These are phyloP conservation scores for Heteractis magnifica DNA, from an alignment of 92 coral and sea anemone species.

Conservation along the genomic window DNA sequence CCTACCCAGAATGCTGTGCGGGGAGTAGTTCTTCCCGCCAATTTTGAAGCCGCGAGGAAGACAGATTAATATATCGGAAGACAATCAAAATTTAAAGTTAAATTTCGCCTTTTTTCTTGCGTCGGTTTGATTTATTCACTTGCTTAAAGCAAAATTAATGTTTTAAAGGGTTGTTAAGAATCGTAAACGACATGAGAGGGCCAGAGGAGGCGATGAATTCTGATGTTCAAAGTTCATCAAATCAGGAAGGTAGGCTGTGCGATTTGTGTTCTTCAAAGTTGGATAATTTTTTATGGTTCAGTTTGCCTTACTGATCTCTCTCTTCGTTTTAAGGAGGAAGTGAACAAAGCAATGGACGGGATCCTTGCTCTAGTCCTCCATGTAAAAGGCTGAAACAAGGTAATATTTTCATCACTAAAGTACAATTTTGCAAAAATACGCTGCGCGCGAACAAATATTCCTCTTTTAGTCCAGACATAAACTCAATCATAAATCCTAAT, in stretches of 20 bases:
- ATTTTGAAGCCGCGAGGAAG: conserved; percentile 68
- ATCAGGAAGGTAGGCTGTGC: conserved; percentile 24
- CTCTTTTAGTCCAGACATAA: neutral
- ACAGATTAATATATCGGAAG: neutral
- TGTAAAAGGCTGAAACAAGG: conserved; percentile 97
- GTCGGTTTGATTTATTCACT: neutral
- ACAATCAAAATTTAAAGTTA: conserved; percentile 3
- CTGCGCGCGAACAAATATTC: neutral
- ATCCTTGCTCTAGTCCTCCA: conserved; percentile 95
- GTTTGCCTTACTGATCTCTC: neutral
- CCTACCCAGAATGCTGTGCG: conserved; percentile 25
- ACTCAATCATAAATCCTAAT: neutral
- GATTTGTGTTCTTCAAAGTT: neutral
- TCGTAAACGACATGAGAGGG: conserved; percentile 42
- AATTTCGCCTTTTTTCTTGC: neutral
- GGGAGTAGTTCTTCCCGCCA: conserved; percentile 73
- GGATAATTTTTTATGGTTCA: neutral
- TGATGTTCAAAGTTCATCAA: conserved; percentile 14
- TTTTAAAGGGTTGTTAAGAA: neutral
- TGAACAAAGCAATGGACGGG: conserved; percentile 45
- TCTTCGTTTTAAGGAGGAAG: neutral
- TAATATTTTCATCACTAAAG: conserved; percentile 11
- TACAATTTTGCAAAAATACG: neutral
- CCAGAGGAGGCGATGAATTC: conserved; percentile 47
- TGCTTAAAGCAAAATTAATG: conserved; percentile 24